These are phyloP conservation scores for Toxotes lorentzi DNA, from an alignment of 2,797 vertebrate species.

Conservation along the genomic window DNA sequence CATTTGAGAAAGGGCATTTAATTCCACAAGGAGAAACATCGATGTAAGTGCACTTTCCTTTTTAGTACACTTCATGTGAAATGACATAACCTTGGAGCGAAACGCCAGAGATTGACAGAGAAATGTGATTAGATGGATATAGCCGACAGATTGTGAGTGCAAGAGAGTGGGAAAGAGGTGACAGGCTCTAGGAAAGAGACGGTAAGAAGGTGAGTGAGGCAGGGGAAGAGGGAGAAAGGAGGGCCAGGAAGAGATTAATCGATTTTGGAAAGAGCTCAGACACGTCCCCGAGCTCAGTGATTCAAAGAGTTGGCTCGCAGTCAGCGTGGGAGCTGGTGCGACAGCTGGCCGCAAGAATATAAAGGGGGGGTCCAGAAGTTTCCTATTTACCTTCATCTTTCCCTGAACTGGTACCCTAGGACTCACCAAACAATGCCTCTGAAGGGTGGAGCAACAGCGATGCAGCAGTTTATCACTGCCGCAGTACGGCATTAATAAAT, in stretches of 20 bases:
- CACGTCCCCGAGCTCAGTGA: constrained; percentile 40
- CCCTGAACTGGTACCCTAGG: constrained; percentile 9
- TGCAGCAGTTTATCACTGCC: constrained; percentile 44
- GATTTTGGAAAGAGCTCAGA: constrained; percentile 64
- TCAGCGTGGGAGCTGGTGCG: constrained; percentile 40
- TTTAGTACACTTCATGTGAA: constrained; percentile 60
- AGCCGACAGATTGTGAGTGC: constrained; percentile 16
- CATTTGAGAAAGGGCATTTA: constrained; percentile 59
- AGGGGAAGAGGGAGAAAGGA: not conserved
- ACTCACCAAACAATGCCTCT: constrained; percentile 25
- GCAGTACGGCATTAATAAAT: constrained; percentile 37
- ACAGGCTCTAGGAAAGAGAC: constrained; percentile 25
- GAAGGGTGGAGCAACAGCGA: constrained; percentile 41
- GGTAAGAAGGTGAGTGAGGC: constrained; percentile 18
- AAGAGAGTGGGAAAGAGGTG: constrained; percentile 4
- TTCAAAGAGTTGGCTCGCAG: constrained; percentile 52
- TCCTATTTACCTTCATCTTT: not conserved
- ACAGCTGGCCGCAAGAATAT: constrained; percentile 49
- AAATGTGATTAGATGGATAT: constrained; percentile 8
- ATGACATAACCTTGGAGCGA: constrained; percentile 46
- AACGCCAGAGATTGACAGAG: constrained; percentile 18
- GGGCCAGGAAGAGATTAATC: constrained; percentile 51
- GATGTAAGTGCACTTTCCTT: constrained; percentile 66
- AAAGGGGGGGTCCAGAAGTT: constrained; percentile 22
- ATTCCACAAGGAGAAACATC: constrained; percentile 51